Base-by-base conservation (phyloP, 2,113 vertebrate species). In the Spea multiplicata region DNA sequence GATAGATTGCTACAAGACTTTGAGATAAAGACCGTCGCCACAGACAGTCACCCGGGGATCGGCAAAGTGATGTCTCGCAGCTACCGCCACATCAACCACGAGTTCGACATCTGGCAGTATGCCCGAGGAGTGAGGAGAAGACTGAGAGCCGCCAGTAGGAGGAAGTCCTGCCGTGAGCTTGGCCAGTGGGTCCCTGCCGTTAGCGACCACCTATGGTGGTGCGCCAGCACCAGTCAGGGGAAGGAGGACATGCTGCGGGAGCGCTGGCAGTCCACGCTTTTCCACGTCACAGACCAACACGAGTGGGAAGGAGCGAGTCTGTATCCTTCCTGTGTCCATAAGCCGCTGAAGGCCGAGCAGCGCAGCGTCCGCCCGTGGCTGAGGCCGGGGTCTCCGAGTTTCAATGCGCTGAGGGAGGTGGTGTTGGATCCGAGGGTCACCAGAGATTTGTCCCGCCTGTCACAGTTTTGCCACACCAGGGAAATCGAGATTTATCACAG, bases 1-100 rank as follows among this genome's bases (percentile, higher is more conserved):
- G n/a, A 30, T 14, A 73, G 71, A 47, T 14, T 73, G 30, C 30
- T 61, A 3, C 53, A 47, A 61, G 30, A 73, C 5, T 73, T 71
- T 10, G 70, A 71, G 16, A 30, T 71, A 48, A 53, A 71, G 44
- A 30, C 50, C 3, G 48, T 71, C 44, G 16, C 48, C 44, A 71
- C 70, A 30, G 71, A 73, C 71, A 3, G 53, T 46, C 52, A 61
- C 8, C 12, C 9, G 12, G 55, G 71, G 5, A 14, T 73, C 30
- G 46, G 44, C 3, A 61, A 47, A 47, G 14, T 16, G n/a, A 73
- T 73, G 71, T 5, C 4, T 8, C 8, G 47, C n/a, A 62, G 47
- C 3, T 73, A 46, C n/a, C 8, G 44, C 14, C 44, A 59, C 14
- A 5, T 73, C 45, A 12, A 8, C 2, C 71, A 73, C 16, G 44